Base-by-base conservation (phyloP, 2,113 vertebrate genomes). In the Microcebus ravelobensis region DNA sequence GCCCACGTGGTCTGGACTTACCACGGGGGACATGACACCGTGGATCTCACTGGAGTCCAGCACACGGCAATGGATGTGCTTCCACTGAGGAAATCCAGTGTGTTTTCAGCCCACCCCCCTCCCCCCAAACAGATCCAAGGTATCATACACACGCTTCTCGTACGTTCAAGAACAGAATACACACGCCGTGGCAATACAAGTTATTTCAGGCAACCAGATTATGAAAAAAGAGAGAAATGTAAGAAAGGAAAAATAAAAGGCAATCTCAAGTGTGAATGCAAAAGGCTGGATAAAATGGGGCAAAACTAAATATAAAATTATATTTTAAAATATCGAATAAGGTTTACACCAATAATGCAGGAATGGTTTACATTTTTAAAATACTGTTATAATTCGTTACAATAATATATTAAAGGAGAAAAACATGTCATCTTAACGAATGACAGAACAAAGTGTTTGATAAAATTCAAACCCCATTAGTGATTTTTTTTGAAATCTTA, bases 11-110 rank as follows among this genome's bases (percentile, higher is more conserved):
- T 14, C 10, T 7, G 14, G 0, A 18, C n/a, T 15, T n/a, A 39
- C 2, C 50, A 4, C 14, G 7, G 29, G 36, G 12, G 2, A 11
- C 13, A 17, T 65, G 45, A 45, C 45, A 45, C 48, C n/a, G 0
- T 68, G 65, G 36, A 39, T 20, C 31, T 45, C 4, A 5, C 39
- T 57, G 39, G 12, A 23, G 12, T 29, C 70, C 71, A 15, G 20
- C 15, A 74, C 0, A 0, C 21, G 8, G 9, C n/a, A 12, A 0
- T 1, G 7, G 12, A 39, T 14, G 15, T 0, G 0, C 59, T 15
- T 12, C 11, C 68, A 27, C 27, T 0, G 13, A 23, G 59, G 23
- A 34, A 34, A 39, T 70, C n/a, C 18, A 12, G n/a, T 68, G 23
- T 10, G 5, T 23, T 34, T 45, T 31, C 23, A 63, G n/a, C 34